These are phyloP conservation scores for Trypoxylus dichotomus DNA, from an alignment of 1,140 invertebrate species.

Conservation along the genomic window DNA sequence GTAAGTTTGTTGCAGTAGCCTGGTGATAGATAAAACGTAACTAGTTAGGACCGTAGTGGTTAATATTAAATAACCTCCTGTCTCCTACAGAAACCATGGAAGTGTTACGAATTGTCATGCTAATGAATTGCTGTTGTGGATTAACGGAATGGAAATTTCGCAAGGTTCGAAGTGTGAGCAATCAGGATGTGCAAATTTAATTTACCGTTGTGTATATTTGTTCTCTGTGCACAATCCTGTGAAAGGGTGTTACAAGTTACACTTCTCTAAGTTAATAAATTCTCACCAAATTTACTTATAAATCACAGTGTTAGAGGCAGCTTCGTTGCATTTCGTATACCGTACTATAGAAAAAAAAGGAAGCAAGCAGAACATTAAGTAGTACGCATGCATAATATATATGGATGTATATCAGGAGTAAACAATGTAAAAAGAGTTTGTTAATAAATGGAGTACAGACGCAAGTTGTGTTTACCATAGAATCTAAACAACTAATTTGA, in stretches of 20 bases:
- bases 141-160: slow-evolving; percentile 1
- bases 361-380: too few species aligned
- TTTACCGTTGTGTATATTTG: neutral
- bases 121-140: slow-evolving; percentile 6
- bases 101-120: slow-evolving; percentile 6
- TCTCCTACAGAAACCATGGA: neutral
- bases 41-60: neutral
- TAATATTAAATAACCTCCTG: neutral
- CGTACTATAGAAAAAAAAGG: neutral
- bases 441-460: too few species aligned
- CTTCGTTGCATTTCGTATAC: neutral
- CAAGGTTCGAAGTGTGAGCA: neutral
- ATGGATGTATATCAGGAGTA: too few species aligned
- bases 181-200: slow-evolving; percentile 1
- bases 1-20: too few species aligned
- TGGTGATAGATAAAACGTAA: too few species aligned
- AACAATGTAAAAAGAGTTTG: too few species aligned
- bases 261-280: slow-evolving; percentile 7
- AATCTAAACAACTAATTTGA: neutral
- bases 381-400: neutral
- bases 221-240: neutral
- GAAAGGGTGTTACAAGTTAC: slow-evolving; percentile 1
- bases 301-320: neutral
- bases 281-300: neutral
- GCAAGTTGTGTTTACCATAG: too few species aligned